Evolutionary conservation across 2,888 invertebrate species (phyloP), one percentile per base, ranked within the genome.

Genomic region (Cerastis leucographa): DNA sequence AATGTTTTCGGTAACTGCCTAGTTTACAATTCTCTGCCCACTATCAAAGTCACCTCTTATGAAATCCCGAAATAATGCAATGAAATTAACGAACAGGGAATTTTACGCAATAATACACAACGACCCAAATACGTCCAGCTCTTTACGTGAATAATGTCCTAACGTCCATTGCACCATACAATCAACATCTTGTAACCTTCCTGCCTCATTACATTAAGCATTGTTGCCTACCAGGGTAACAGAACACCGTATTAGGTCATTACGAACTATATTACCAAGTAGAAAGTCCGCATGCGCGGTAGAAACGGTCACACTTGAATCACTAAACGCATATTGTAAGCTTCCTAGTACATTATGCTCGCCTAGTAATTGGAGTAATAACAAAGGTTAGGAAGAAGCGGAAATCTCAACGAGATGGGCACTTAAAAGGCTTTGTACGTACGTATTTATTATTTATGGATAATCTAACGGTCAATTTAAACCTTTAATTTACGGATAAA

Each of bases 271-370:
- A 80, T 80, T 80, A 83, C 80, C 35, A 71, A 62, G 69, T 68
- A 78, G 78, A 84, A 88, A 88, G 84, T 87, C 83, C 80, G 87
- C 80, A 85, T 56, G 75, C 78, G 70, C 81, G 75, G 75, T 74
- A 65, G 61, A 87, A 81, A 76, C 84, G 82, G 90, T 90, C 88
- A 90, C 90, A 90, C 81, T 88, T 81, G 83, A 90, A 90, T 90
- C 90, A 88, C 87, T 89, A 90, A 90, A 89, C 86, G 88, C 85
- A 83, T 76, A 78, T 72, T 76, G 72, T 72, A 49, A 76, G 82
- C 87, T 89, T 90, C 88, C 90, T 90, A 71, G 84, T 85, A 68
- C 78, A 80, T 87, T 88, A 88, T 87, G 84, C 68, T 66, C 69
- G 78, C 88, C 87, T 86, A 35, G 89, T 89, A 88, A 83, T 79